Evolutionary conservation across 2,888 invertebrate genomes (phyloP), one percentile per base, ranked within the genome.

Genomic region (Acrobasis suavella): DNA sequence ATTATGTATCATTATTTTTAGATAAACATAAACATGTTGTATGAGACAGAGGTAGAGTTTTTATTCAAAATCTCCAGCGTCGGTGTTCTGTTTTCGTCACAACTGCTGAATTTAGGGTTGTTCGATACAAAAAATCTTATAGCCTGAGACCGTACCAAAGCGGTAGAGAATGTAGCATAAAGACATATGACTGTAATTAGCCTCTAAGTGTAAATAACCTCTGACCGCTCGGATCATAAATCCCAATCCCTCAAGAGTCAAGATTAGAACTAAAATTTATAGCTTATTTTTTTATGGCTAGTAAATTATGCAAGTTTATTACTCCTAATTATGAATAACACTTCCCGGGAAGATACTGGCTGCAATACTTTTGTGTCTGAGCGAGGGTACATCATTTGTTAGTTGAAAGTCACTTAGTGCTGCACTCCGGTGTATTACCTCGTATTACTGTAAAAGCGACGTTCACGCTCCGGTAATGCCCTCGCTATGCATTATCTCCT

Each of bases 401-500:
- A 32, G 32, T 32, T 32, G 32, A 50, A 37, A 50, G 58, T 59
- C 46, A 49, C 58, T 50, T n/a, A 58, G 46, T 9, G 22, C 14
- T 16, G 17, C 58, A 14, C 14, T 46, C 58, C 12, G 15, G 50
- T 32, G 16, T 50, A 59, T 59, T 49, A 59, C 58, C 37, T 59
- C 37, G 42, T 50, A 59, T 50, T 50, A 59, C 58, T 59, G 58
- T 60, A 51, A 51, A 60, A 60, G 60, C 60, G 60, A 52, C 60
- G 51, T 55, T 62, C 46, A 63, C 63, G 61, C 54, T 58, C 62
- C 50, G 50, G 65, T 65, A 66, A 67, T 64, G 64, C 62, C 58
- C 63, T 64, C 60, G 60, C 56, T 38, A 62, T 64, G 52, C 62
- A 62, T 60, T 67, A 70, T 64, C 62, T 64, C 60, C 68, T 66